Evolutionary conservation across 1,140 invertebrate species (phyloP), one percentile per base, ranked within the genome.

Genomic region (Anastatus disparis): DNA sequence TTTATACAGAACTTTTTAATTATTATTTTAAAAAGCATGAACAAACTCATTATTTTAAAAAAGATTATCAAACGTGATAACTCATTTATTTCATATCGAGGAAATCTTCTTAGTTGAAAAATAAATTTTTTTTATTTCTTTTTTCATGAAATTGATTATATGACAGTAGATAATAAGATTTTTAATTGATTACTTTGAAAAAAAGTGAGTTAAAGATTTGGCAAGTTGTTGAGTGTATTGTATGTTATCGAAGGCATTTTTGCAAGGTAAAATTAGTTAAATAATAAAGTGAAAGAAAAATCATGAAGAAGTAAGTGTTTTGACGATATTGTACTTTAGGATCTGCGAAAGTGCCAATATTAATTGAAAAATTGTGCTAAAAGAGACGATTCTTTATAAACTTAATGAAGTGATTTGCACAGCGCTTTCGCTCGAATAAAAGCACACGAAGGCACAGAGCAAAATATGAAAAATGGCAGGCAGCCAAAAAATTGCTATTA

Each of bases 281-380:
- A 55, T 55, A 7, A 38, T 38, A 55, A 52, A 12, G 3, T 24
- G 24, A 13, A 52, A 52, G 13, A 4, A 27, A 24, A 62, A 10
- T 62, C 27, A 29, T 15, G 22, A 44, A 59, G 52, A 63, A 35
- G 20, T n/a, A 40, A n/a, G 38, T 58, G 13, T 56, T 31, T 31
- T 31, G 8, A 56, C n/a, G 27, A 55, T 3, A 29, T 35, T 40
- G 40, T 31, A 17, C 29, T 65, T 52, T 66, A 66, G n/a, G 13
- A 29, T 1, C 17, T 53, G 20, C 42, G 20, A 67, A 67, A 67
- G 65, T 67, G 65, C 65, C 65, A 67, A 67, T 58, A 31, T 15
- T 55, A 40, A 55, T 55, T 26, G 15, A 66, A 44, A 52, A 55
- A 44, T 66, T 55, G 27, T 61, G 42, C 58, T 66, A 55, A 55